Conservation (phyloP, 1,140 invertebrate genomes). For the Trypoxylus dichotomus region DNA sequence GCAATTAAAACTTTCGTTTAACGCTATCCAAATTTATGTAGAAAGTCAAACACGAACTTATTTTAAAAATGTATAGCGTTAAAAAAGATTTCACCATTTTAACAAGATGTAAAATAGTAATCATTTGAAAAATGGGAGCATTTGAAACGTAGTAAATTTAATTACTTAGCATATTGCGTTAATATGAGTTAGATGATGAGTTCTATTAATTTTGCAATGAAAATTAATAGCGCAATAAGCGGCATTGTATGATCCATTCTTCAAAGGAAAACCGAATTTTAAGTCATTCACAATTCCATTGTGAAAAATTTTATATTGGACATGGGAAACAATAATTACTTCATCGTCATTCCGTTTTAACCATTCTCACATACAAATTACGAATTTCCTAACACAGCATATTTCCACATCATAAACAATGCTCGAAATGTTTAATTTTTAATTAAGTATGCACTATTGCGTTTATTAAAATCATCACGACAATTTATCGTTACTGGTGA, state of each 20-base stretch:
- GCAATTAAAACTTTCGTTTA: too few species aligned
- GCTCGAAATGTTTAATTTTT: background rate
- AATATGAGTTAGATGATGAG: background rate
- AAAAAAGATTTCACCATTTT: too few species aligned
- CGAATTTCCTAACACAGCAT: background rate
- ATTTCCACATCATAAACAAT: background rate
- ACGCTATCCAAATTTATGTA: too few species aligned
- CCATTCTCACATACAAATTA: background rate
- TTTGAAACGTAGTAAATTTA: too few species aligned
- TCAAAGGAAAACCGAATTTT: background rate
- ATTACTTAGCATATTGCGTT: too few species aligned
- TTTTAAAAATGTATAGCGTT: too few species aligned
- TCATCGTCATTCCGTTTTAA: background rate
- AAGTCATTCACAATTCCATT: background rate
- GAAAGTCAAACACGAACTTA: too few species aligned
- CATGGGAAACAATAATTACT: background rate
- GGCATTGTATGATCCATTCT: background rate
- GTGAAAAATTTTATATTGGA: background rate
- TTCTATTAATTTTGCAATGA: background rate
- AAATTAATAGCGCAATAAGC: background rate
- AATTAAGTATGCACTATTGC: slow-evolving; percentile 8
- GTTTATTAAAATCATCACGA: background rate
- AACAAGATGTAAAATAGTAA: too few species aligned
- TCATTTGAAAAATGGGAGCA: too few species aligned
- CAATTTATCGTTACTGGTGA: background rate